These are phyloP conservation scores for Mechanitis mazaeus DNA, from an alignment of 2,888 invertebrate genomes.

Conservation along the genomic window DNA sequence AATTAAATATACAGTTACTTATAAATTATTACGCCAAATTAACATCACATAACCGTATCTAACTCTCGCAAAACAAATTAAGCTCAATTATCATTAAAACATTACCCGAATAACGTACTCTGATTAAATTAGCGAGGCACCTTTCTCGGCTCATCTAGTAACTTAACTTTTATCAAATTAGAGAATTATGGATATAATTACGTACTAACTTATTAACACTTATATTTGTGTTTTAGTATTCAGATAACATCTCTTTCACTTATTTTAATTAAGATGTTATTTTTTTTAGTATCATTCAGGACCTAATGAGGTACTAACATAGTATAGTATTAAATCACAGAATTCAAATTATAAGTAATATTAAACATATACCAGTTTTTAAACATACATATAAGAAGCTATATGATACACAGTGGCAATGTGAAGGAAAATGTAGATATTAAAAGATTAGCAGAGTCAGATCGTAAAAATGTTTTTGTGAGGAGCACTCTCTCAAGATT, in stretches of 20 bases:
- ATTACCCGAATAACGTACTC: slow-evolving; percentile 14
- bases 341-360: no score
- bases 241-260: background rate
- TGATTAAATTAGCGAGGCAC: slow-evolving; percentile 14
- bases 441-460: no score
- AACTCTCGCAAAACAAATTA: slow-evolving; percentile 1
- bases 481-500: background rate
- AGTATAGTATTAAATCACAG: no score
- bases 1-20: no score
- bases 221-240: background rate
- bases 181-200: background rate
- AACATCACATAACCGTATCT: no score
- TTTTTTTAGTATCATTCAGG: background rate
- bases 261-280: background rate
- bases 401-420: no score
- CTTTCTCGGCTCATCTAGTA: slow-evolving; percentile 20
- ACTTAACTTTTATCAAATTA: slow-evolving; percentile 21
- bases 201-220: background rate
- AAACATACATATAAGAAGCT: no score
- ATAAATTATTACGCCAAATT: no score
- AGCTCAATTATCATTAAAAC: slow-evolving; percentile 7
- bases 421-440: no score
- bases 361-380: no score
- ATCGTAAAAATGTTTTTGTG: background rate
- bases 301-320: no score